Evolutionary conservation across 2,888 invertebrate species (phyloP).

Genomic region (Sepiola atlantica): DNA sequence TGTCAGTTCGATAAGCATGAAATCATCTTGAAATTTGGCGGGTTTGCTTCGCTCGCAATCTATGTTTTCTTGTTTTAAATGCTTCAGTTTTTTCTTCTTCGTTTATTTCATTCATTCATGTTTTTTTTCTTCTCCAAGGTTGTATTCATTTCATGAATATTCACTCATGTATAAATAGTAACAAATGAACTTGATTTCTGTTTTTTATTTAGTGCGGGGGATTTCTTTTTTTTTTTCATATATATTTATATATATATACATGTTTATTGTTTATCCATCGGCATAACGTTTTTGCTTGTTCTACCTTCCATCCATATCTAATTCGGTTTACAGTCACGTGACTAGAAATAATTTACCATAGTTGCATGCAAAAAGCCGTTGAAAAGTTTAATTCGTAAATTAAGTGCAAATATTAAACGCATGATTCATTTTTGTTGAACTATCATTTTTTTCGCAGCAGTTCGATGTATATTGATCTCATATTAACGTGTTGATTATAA

Average conservation of each 20-base stretch:
- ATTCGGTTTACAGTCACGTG: too few species aligned
- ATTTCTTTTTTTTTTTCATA: background rate
- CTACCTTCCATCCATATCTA: too few species aligned
- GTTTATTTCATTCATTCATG: background rate
- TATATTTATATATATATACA: background rate
- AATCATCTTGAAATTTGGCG: background rate
- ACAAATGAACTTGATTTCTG: background rate
- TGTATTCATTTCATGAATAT: background rate
- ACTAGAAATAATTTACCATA: too few species aligned
- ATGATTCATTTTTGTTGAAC: too few species aligned
- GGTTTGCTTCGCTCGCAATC: background rate
- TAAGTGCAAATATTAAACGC: too few species aligned
- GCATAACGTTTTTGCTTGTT: background rate
- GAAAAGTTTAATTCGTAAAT: too few species aligned
- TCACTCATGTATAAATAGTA: background rate
- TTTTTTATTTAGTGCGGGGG: background rate
- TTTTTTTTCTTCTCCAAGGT: background rate
- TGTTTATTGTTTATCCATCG: background rate
- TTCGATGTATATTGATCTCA: too few species aligned
- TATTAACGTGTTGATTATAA: too few species aligned
- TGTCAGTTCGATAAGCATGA: background rate
- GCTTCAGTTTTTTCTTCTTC: background rate
- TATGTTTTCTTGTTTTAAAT: background rate
- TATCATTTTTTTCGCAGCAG: too few species aligned
- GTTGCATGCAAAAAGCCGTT: too few species aligned